Conservation (phyloP, 2,888 invertebrate genomes). For the Conchocele bisecta region DNA sequence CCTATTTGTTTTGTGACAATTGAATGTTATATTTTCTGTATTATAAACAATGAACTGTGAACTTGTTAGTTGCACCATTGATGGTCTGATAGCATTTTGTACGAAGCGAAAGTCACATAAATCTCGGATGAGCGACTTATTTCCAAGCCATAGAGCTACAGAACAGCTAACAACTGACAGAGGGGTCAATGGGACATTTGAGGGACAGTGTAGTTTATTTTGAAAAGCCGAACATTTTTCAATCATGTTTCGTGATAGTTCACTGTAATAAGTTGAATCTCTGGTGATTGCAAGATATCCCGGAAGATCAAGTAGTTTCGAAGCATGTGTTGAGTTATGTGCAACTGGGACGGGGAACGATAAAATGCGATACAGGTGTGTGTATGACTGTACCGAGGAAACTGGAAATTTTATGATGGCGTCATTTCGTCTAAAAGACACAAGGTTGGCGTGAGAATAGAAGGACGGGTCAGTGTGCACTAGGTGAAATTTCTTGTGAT, state of each 20-base stretch:
- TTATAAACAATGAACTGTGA: conserved; percentile 20
- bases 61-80: neutral
- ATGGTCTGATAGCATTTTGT: neutral
- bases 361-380: neutral
- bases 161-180: neutral
- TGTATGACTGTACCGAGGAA: neutral
- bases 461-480: conserved; percentile 1
- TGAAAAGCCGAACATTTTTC: neutral
- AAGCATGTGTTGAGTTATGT: neutral
- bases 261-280: neutral
- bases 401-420: conserved; percentile 6
- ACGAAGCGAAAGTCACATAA: conserved; percentile 15
- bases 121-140: neutral
- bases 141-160: neutral
- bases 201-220: neutral
- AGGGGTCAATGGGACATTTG: neutral
- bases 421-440: conserved; percentile 1
- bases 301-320: neutral
- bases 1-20: neutral
- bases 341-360: neutral
- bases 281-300: neutral
- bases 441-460: conserved; percentile 1
- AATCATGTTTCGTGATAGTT: neutral
- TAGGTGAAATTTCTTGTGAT: neutral
- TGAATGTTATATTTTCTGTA: neutral